Evolutionary conservation across 2,113 vertebrate genomes (phyloP).

Genomic region (Axis porcinus): DNA sequence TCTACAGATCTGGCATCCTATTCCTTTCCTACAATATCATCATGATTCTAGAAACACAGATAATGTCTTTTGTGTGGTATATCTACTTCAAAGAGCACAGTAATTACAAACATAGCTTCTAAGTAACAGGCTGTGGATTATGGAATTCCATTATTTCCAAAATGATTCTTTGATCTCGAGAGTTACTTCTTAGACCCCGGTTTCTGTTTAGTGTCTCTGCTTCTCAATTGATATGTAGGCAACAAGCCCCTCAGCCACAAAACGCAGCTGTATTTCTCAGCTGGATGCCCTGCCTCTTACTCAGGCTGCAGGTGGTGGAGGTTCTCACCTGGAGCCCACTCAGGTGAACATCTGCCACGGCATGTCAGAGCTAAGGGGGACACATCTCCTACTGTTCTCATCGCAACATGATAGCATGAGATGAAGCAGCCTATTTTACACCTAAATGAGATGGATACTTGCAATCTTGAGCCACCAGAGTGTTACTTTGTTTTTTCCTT

Average conservation of each 20-base stretch:
- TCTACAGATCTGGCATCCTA: neutral
- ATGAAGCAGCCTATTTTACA: neutral
- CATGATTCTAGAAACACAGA: neutral
- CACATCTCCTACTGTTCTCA: neutral
- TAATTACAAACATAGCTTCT: neutral
- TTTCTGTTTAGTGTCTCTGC: neutral
- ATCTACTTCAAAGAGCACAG: neutral
- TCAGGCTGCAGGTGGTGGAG: constrained; percentile 46
- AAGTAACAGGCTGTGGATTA: neutral
- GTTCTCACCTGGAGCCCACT: constrained; percentile 32
- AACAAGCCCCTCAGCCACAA: neutral
- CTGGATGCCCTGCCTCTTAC: neutral
- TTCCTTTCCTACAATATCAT: neutral
- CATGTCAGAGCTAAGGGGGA: constrained; percentile 11
- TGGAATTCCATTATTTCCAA: neutral
- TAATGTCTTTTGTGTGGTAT: neutral
- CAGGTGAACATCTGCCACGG: constrained; percentile 57
- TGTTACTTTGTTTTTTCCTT: neutral
- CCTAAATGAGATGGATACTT: neutral
- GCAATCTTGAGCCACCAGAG: neutral
- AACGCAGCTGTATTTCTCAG: neutral
- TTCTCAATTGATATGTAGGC: neutral
- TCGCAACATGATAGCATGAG: neutral
- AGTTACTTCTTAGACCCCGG: neutral
- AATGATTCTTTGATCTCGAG: neutral